Base-by-base conservation (phyloP, 2,888 invertebrate genomes). In the Athalia circularis region DNA sequence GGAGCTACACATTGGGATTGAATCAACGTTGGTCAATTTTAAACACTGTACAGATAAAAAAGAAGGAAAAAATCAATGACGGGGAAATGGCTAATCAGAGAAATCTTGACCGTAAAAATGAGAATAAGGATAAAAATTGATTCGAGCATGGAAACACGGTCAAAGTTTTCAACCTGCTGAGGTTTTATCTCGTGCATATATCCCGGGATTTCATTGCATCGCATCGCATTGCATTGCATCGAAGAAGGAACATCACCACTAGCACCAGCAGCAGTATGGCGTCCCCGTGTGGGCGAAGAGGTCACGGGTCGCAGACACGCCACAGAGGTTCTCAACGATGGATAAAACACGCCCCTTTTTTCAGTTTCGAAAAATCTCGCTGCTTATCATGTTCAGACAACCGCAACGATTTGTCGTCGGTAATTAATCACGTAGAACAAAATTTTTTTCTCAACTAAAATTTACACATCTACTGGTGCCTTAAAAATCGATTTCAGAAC, bases 261-360 rank as follows among this genome's bases (percentile, higher is more conserved):
- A 29, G 29, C 29, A 29, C 29, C 85, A 84, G 85, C 85, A 84
- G 7, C 84, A 83, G 85, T 87, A 86, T 86, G 86, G 85, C 88
- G 87, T 87, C 86, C 87, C 87, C 87, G 88, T 87, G 88, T 88
- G 88, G 89, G 88, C 88, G 88, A 86, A 85, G 88, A 75, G 89
- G 89, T 88, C 88, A 88, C 83, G 86, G 89, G 89, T 89, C 88
- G 87, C 87, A 88, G 88, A 88, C 88, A 87, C 88, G 85, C 83
- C 81, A 75, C 87, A 87, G 86, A 80, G 88, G 85, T 83, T 88
- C 88, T 86, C 88, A 88, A 84, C 80, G 13, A 11, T 13, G 8
- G 45, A n/a, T 45, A 54, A 47, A 57, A 70, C 59, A 29, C 29
- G 13, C 70, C 70, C 70, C 9, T 50, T 15, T 65, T 50, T 15